These are phyloP conservation scores for Hipparchia sbordonii DNA, from an alignment of 2,888 invertebrate species.

Conservation along the genomic window DNA sequence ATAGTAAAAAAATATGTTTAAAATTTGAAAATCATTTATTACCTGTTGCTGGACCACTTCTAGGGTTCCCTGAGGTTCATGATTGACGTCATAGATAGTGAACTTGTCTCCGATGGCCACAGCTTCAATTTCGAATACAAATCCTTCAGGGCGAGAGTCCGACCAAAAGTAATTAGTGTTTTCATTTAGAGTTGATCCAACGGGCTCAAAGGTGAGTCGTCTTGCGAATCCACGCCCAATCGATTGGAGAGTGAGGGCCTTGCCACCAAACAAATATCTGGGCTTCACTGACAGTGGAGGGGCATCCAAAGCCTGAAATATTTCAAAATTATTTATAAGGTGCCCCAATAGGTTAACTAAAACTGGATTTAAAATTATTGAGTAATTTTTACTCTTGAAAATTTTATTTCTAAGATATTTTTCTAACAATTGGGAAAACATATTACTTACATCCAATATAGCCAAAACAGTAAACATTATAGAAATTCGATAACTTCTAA, in stretches of 20 bases:
- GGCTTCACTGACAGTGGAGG: constrained; percentile 74
- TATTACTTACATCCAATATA: no score
- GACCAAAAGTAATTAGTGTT: constrained; percentile 91
- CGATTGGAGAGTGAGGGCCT: constrained; percentile 85
- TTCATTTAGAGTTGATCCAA: constrained; percentile 83
- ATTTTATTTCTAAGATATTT: background rate
- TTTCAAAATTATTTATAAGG: constrained; percentile 51
- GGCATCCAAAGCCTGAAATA: constrained; percentile 72
- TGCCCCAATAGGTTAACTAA: constrained; percentile 39
- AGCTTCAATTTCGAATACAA: constrained; percentile 87
- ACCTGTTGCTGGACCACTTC: constrained; percentile 87
- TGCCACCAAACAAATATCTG: constrained; percentile 85
- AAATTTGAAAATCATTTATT: constrained; percentile 41
- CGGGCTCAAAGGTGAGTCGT: constrained; percentile 87
- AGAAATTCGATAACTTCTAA: no score
- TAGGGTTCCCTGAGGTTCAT: constrained; percentile 85
- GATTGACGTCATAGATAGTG: constrained; percentile 86
- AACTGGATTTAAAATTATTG: constrained; percentile 8
- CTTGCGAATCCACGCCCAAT: constrained; percentile 90
- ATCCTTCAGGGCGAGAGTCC: constrained; percentile 88
- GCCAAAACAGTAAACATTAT: no score
- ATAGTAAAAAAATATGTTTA: background rate
- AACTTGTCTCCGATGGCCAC: constrained; percentile 87
- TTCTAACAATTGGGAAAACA: background rate
- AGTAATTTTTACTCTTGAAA: background rate